Evolutionary conservation across 2,888 invertebrate genomes (phyloP).

Genomic region (Elegia similella): DNA sequence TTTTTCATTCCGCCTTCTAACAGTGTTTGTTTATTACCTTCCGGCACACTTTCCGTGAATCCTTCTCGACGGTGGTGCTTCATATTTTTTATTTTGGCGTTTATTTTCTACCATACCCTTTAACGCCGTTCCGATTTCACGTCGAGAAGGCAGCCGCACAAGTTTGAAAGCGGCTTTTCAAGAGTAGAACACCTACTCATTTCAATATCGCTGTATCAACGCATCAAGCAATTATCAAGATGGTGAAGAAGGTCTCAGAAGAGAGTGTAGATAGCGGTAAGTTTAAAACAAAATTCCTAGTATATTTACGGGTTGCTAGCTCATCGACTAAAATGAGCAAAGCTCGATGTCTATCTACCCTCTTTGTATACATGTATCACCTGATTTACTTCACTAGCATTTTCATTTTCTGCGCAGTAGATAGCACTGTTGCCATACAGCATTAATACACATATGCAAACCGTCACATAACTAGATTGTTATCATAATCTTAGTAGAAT

Average conservation of each 20-base stretch:
- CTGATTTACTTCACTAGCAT: conserved; percentile 37
- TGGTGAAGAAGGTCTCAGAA: conserved; percentile 82
- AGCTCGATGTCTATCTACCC: conserved; percentile 5
- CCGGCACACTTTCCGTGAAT: conserved; percentile 71
- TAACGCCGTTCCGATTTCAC: conserved; percentile 76
- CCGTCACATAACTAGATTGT: not conserved
- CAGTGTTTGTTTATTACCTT: conserved; percentile 79
- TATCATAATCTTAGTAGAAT: not conserved
- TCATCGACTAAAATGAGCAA: conserved; percentile 15
- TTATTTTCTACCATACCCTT: conserved; percentile 59
- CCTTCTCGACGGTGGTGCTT: conserved; percentile 79
- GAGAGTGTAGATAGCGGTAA: conserved; percentile 81
- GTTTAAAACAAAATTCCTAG: conserved; percentile 36
- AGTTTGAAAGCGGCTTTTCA: conserved; percentile 80
- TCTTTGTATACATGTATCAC: conserved; percentile 21
- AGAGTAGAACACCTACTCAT: conserved; percentile 77
- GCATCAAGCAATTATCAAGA: conserved; percentile 67
- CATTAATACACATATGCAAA: not conserved
- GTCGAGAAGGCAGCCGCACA: conserved; percentile 77
- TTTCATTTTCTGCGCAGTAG: conserved; percentile 42
- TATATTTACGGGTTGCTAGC: conserved; percentile 19
- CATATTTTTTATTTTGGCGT: conserved; percentile 59
- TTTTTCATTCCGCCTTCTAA: conserved; percentile 82
- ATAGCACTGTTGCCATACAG: conserved; percentile 26
- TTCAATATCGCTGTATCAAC: conserved; percentile 67